Conservation (phyloP, 2,888 invertebrate species). For the Eumerus sabulonum region DNA sequence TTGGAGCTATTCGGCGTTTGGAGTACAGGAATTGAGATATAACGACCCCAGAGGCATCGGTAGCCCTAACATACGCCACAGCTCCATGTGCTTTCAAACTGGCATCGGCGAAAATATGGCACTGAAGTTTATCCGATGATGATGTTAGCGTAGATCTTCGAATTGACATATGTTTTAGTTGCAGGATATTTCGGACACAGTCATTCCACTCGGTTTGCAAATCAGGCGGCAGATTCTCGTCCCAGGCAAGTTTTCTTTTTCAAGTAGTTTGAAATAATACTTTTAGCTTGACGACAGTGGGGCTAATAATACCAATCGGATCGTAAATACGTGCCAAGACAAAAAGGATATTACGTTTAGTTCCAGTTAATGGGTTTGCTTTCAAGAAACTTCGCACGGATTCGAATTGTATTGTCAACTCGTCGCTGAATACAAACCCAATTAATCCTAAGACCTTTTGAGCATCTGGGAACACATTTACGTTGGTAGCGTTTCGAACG, state of each 20-base stretch:
- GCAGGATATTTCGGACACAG: conserved; percentile 7
- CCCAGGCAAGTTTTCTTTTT: conserved; percentile 15
- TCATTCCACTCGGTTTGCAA: conserved; percentile 14
- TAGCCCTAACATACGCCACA: conserved; percentile 18
- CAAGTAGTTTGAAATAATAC: conserved; percentile 20
- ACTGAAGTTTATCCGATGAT: neutral
- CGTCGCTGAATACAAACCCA: conserved; percentile 16
- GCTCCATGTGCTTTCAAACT: conserved; percentile 43
- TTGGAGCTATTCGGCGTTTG: conserved; percentile 33
- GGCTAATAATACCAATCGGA: neutral
- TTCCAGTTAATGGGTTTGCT: conserved; percentile 1
- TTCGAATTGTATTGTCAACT: conserved; percentile 7
- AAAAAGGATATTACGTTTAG: conserved; percentile 6
- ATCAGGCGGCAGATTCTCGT: conserved; percentile 12
- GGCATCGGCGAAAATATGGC: conserved; percentile 40
- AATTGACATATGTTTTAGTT: neutral
- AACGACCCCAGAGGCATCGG: too few species aligned
- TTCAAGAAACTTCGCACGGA: conserved; percentile 3
- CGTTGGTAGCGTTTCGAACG: conserved; percentile 5
- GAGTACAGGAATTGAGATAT: conserved; percentile 27
- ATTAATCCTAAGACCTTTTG: conserved; percentile 23
- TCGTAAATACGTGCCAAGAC: conserved; percentile 10
- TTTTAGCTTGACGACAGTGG: conserved; percentile 11
- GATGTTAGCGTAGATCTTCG: conserved; percentile 1
- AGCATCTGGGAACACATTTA: neutral